Conservation (phyloP, 2,888 invertebrate species). For the Tuberolachnus salignus region DNA sequence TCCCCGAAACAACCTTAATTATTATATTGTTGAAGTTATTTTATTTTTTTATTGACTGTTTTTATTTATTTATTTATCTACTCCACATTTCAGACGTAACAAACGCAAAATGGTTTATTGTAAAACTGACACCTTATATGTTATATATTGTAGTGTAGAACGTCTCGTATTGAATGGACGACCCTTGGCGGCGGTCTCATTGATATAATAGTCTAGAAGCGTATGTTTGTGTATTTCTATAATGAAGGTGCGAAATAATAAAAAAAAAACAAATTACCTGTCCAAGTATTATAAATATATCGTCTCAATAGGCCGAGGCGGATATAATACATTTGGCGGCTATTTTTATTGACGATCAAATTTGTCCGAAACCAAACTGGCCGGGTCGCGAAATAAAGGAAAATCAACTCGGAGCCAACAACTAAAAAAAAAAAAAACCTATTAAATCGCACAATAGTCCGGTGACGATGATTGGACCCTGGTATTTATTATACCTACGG, state of each 20-base stretch:
- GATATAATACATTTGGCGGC: too few relatives aligned
- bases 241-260: conserved; percentile 26
- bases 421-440: conserved; percentile 22
- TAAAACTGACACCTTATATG: conserved; percentile 29
- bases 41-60: background rate
- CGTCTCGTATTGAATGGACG: conserved; percentile 19
- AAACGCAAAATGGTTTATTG: conserved; percentile 28
- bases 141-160: too few relatives aligned
- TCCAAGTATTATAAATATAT: conserved; percentile 1
- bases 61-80: background rate
- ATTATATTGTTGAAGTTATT: conserved; percentile 23
- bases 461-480: conserved; percentile 39
- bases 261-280: conserved; percentile 29
- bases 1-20: conserved; percentile 2
- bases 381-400: conserved; percentile 4
- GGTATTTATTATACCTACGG: background rate
- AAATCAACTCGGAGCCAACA: background rate
- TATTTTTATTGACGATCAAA: conserved; percentile 25
- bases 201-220: conserved; percentile 35
- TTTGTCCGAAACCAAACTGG: background rate
- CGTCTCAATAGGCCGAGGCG: conserved; percentile 21
- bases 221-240: too few relatives aligned
- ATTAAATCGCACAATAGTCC: conserved; percentile 40
- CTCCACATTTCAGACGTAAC: background rate
- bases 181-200: conserved; percentile 41